Base-by-base conservation (phyloP, 2,797 vertebrate species). In the Enteromius radiatus region DNA sequence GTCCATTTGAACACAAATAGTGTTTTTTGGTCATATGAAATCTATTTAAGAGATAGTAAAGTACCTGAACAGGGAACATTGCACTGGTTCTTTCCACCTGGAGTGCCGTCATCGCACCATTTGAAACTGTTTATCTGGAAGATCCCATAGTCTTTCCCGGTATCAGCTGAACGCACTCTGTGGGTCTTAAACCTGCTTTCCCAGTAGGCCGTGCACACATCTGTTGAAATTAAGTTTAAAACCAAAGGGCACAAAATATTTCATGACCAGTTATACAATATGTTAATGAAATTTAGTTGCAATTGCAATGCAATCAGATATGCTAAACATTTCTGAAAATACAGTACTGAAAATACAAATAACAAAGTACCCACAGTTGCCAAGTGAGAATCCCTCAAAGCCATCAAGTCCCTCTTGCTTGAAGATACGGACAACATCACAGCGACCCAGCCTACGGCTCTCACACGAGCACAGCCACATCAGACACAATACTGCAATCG, bases 71-170 rank as follows among this genome's bases (percentile, higher is more conserved):
- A 89, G 41, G 23, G 36, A 28, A 89, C 4, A 0, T 23, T 74
- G 69, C 88, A 89, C 33, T 26, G 0, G 78, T 89, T 88, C 84
- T 68, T 61, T 76, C 88, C 87, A 1, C 26, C 78, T 7, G 7
- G 5, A 10, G 87, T 89, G 26, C 84, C 84, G 21, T 89, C 88
- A 5, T 86, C 6, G 12, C 88, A 89, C 88, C 88, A 89, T 68
- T 89, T 86, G 38, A 63, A 88, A 59, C 88, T 89, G 82, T 88
- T 89, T 45, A 89, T 89, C 71, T 89, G 88, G 76, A 89, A 88
- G 74, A 89, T 78, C 31, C 88, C 88, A 52, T 89, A 89, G 86
- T 89, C 88, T 56, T 88, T 86, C 33, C 88, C 88, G 4, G 38
- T 17, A 10, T 88, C 78, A 21, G 81, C 74, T 17, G 74, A 0